Conservation (phyloP, 2,888 invertebrate species). For the Pemphredon lugubris region DNA sequence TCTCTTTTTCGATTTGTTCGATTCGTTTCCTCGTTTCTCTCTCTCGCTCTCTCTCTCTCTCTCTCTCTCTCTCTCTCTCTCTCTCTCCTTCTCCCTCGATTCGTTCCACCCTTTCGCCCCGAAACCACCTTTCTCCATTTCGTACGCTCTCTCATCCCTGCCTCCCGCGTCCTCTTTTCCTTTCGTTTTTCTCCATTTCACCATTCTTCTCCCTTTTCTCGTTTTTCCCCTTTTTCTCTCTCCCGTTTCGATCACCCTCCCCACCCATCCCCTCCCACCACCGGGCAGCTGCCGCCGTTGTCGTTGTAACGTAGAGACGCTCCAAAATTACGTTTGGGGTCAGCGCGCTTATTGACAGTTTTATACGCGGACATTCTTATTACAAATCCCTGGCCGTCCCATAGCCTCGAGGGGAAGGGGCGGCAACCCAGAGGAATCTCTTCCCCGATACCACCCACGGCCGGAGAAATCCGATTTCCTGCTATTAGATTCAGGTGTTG, state of each 20-base stretch:
- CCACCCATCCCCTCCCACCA: background rate
- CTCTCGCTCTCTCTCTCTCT: constrained; percentile 34
- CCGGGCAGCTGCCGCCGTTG: constrained; percentile 18
- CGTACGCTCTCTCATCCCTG: constrained; percentile 2
- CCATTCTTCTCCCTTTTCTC: background rate
- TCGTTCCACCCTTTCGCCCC: constrained; percentile 47
- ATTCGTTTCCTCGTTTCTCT: constrained; percentile 26
- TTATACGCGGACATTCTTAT: constrained; percentile 72
- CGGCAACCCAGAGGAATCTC: constrained; percentile 37
- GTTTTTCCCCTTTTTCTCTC: constrained; percentile 12
- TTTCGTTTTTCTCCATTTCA: background rate
- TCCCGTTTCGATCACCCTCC: constrained; percentile 10
- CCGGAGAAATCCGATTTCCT: constrained; percentile 46
- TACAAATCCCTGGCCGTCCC: constrained; percentile 66
- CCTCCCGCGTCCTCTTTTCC: background rate
- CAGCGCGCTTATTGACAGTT: constrained; percentile 73
- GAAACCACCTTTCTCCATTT: constrained; percentile 25
- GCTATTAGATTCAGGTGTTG: constrained; percentile 10
- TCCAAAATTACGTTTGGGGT: constrained; percentile 72
- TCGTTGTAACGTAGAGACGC: constrained; percentile 44
- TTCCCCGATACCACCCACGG: constrained; percentile 23
- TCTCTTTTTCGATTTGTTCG: constrained; percentile 25
- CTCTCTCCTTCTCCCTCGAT: constrained; percentile 47
- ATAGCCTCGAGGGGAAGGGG: constrained; percentile 29
- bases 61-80: constrained; percentile 44